Percentiles rank a stretch among this genome's conserved stretches.
Conservation (phyloP, 2,113 vertebrate species). For the Tragelaphus imberbis region DNA sequence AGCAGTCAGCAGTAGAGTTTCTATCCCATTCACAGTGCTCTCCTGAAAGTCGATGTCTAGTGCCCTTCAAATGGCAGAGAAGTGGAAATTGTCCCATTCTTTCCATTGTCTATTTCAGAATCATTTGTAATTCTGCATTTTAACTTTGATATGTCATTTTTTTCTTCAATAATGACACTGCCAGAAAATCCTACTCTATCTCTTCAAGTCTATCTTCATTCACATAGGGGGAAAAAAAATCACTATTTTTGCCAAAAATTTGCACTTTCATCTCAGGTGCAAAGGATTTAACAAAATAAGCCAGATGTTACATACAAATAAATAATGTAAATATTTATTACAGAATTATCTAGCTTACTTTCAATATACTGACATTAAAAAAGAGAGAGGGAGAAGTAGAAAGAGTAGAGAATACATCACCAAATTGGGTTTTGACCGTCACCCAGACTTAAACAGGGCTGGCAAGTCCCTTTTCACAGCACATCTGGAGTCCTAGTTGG, state of each 20-base stretch:
- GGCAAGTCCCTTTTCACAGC: not conserved
- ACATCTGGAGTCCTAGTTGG: not conserved
- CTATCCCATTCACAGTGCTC: not conserved
- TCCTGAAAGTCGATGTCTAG: not conserved
- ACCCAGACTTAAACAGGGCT: not conserved
- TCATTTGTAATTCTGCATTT: not conserved
- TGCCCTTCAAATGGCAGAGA: slow-evolving; percentile 9
- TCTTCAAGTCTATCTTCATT: not conserved
- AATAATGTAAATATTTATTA: not conserved
- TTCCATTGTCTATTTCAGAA: not conserved
- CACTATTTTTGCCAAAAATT: not conserved
- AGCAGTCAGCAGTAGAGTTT: not conserved
- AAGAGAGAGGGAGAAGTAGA: not conserved
- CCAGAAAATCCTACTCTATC: not conserved
- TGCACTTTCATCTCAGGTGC: not conserved
- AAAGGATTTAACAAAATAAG: not conserved
- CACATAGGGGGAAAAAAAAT: not conserved
- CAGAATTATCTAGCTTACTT: not conserved
- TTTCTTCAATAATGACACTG: not conserved
- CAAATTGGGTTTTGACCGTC: not conserved
- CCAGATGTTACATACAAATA: not conserved
- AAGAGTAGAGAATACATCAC: not conserved
- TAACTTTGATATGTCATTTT: not conserved
- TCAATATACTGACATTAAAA: not conserved
- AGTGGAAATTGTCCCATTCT: not conserved